These are phyloP conservation scores for Otocyon megalotis DNA, from an alignment of 2,113 vertebrate species.

Conservation along the genomic window DNA sequence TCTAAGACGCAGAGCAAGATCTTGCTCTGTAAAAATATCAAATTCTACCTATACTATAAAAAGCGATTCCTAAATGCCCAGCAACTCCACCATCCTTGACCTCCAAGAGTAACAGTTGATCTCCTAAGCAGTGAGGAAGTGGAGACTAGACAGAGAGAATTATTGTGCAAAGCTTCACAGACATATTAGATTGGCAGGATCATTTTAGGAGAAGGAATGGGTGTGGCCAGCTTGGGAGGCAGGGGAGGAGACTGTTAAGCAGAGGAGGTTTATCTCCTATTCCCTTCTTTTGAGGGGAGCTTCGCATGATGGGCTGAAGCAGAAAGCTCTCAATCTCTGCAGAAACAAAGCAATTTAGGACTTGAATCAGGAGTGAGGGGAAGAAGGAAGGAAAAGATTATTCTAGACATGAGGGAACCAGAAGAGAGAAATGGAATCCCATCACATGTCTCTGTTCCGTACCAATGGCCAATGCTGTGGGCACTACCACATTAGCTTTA, in stretches of 20 bases:
- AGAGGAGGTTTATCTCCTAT: not conserved
- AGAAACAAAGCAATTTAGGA: slow-evolving; percentile 5
- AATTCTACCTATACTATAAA: not conserved
- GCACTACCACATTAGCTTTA: not conserved
- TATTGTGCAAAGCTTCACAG: slow-evolving; percentile 25
- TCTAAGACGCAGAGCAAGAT: not conserved
- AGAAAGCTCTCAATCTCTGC: not conserved
- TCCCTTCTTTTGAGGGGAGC: not conserved
- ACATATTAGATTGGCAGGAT: not conserved
- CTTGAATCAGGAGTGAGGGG: not conserved
- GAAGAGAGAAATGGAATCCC: not conserved
- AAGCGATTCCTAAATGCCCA: not conserved
- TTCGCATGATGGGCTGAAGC: not conserved
- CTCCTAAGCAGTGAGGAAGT: not conserved
- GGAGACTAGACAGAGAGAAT: not conserved
- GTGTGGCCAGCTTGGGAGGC: not conserved
- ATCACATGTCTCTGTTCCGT: not conserved
- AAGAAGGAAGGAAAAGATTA: not conserved
- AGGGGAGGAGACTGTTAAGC: not conserved
- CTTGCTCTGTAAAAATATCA: slow-evolving; percentile 4
- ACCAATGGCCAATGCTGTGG: not conserved
- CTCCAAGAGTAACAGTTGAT: not conserved
- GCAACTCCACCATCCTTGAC: not conserved
- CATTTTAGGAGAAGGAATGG: not conserved
- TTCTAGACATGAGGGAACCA: not conserved